Evolutionary conservation across 2,888 invertebrate genomes (phyloP).

Genomic region (Caenorhabditis afra): DNA sequence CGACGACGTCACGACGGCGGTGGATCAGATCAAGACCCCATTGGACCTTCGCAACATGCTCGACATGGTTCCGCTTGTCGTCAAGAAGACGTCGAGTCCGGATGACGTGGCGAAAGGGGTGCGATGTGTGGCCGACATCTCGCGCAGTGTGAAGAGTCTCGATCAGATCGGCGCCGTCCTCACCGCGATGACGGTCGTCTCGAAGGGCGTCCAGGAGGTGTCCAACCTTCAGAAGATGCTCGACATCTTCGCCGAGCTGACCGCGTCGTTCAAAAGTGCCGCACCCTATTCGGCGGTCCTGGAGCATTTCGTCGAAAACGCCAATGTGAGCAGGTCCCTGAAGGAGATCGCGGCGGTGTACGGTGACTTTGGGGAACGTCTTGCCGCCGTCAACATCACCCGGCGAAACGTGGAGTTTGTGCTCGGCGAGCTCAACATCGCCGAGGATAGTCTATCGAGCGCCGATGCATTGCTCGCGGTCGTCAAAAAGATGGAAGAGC

Average conservation of each 20-base stretch:
- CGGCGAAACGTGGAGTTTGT: background rate
- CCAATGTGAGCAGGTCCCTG: background rate
- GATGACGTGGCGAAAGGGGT: background rate
- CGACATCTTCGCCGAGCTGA: background rate
- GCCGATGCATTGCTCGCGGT: background rate
- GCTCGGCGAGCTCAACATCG: background rate
- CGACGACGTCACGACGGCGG: background rate
- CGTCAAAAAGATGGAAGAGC: background rate
- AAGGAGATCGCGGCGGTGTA: background rate
- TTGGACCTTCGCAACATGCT: background rate
- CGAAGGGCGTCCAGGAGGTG: background rate
- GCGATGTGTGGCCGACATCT: background rate
- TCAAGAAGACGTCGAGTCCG: background rate
- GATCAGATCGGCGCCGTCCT: background rate
- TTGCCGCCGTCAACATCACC: too few relatives aligned
- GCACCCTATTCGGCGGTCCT: background rate
- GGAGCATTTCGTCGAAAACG: background rate
- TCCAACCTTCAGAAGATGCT: background rate
- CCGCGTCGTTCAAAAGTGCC: background rate
- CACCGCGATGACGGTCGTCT: background rate
- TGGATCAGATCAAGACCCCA: background rate
- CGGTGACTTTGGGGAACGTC: background rate
- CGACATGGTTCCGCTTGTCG: background rate
- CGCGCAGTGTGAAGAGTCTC: background rate
- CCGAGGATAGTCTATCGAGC: background rate